Evolutionary conservation across 2,888 invertebrate species (phyloP).

Genomic region (Notodonta ziczac): DNA sequence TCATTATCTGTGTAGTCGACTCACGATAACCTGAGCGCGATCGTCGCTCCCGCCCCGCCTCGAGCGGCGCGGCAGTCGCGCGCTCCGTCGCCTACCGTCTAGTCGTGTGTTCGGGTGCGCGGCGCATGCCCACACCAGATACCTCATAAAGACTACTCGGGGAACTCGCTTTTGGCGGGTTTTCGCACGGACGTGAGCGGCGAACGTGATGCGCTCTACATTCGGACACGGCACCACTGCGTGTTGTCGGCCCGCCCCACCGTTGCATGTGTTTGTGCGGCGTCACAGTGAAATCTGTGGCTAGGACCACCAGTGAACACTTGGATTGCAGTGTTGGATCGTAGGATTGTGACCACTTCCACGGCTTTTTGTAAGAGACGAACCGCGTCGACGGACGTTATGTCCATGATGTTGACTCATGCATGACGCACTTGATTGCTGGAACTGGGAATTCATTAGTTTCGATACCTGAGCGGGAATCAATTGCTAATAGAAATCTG

Average conservation of each 20-base stretch:
- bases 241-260: conserved; percentile 57
- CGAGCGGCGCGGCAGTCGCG: conserved; percentile 29
- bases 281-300: conserved; percentile 73
- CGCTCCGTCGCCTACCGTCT: conserved; percentile 54
- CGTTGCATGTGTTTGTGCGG: conserved; percentile 55
- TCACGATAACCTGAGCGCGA: conserved; percentile 82
- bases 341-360: conserved; percentile 64
- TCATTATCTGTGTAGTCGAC: conserved; percentile 82
- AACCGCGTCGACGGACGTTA: conserved; percentile 70
- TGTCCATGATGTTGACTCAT: conserved; percentile 82
- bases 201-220: conserved; percentile 71
- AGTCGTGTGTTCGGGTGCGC: conserved; percentile 53
- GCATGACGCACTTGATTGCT: conserved; percentile 82
- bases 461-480: conserved; percentile 37
- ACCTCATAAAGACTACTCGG: conserved; percentile 57
- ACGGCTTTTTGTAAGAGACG: conserved; percentile 72
- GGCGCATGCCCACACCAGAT: conserved; percentile 42
- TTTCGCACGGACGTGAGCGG: conserved; percentile 67
- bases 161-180: conserved; percentile 80
- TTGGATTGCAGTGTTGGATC: conserved; percentile 84
- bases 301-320: conserved; percentile 67
- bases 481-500: conserved; percentile 26
- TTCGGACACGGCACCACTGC: conserved; percentile 72
- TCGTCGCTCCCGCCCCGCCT: conserved; percentile 73
- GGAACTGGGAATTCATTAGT: conserved; percentile 71